These are phyloP conservation scores for Ammospiza maritima DNA, from an alignment of 2,797 vertebrate genomes.

Conservation along the genomic window DNA sequence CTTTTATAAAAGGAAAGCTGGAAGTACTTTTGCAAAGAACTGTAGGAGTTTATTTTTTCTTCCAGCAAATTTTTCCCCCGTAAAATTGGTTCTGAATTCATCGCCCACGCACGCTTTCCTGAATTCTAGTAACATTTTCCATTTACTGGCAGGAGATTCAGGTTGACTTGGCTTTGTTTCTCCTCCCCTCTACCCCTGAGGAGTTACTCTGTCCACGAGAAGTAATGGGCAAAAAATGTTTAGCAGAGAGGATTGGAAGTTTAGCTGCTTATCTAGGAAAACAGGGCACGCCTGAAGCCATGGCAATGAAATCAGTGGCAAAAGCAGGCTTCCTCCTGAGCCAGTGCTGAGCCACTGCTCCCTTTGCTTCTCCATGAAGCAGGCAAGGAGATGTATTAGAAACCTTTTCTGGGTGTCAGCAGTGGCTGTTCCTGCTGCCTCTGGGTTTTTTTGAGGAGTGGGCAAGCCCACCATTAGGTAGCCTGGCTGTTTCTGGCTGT, in stretches of 20 bases:
- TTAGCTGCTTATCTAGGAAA: slow-evolving; percentile 58
- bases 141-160: slow-evolving; percentile 18
- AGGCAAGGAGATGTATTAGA: neutral
- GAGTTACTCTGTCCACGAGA: neutral
- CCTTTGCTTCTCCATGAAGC: neutral
- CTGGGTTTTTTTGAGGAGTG: neutral
- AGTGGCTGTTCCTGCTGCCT: neutral
- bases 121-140: slow-evolving; percentile 40
- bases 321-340: neutral
- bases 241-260: neutral
- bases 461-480: neutral
- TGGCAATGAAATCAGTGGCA: neutral
- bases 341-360: neutral
- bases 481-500: neutral
- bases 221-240: neutral
- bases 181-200: neutral
- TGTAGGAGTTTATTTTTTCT: slow-evolving; percentile 49
- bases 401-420: neutral
- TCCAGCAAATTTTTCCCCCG: neutral
- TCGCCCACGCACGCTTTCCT: neutral
- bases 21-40: slow-evolving; percentile 37
- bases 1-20: slow-evolving; percentile 31
- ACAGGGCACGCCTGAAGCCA: slow-evolving; percentile 43
- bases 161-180: slow-evolving; percentile 24
- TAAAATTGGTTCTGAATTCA: slow-evolving; percentile 44